Percentiles rank a stretch among this genome's conserved stretches.
These are phyloP conservation scores for Drosophila kanekoi DNA, from an alignment of 2,888 invertebrate genomes.

Conservation along the genomic window DNA sequence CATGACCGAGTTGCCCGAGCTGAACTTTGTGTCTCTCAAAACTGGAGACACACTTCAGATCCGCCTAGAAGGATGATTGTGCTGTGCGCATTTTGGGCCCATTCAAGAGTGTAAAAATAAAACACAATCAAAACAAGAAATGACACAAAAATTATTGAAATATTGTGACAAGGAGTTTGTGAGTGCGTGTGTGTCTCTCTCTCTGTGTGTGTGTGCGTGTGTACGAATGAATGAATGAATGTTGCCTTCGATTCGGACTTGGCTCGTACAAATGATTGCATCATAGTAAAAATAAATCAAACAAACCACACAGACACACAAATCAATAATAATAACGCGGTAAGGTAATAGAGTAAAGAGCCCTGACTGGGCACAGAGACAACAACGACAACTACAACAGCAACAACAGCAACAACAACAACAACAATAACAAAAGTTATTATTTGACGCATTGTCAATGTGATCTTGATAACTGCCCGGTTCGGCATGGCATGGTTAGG, in stretches of 20 bases:
- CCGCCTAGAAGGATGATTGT: conserved; percentile 45
- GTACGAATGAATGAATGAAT: conserved; percentile 56
- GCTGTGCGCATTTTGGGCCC: conserved; percentile 1
- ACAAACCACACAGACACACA: conserved; percentile 16
- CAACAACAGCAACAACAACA: conserved; percentile 36
- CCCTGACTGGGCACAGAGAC: conserved; percentile 23
- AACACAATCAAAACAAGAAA: conserved; percentile 6
- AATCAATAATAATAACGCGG: conserved; percentile 61
- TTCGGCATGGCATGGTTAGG: conserved; percentile 26
- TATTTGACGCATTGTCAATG: conserved; percentile 81
- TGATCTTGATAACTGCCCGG: conserved; percentile 75
- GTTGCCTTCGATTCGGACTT: conserved; percentile 46
- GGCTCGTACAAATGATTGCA: conserved; percentile 69
- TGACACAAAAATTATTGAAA: conserved; percentile 16
- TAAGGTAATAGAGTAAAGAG: conserved; percentile 62
- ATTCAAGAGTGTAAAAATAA: conserved; percentile 20
- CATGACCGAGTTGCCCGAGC: conserved; percentile 13
- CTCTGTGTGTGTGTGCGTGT: background rate
- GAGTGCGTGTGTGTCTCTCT: background rate
- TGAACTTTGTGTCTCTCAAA: conserved; percentile 6
- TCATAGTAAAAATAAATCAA: conserved; percentile 65
- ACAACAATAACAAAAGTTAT: conserved; percentile 56
- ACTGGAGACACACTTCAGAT: conserved; percentile 21
- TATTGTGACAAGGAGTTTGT: conserved; percentile 28
- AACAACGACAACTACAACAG: conserved; percentile 31